Evolutionary conservation across 1,140 invertebrate species (phyloP), one percentile per base, ranked within the genome.

Genomic region (Scaptomyza pallida): DNA sequence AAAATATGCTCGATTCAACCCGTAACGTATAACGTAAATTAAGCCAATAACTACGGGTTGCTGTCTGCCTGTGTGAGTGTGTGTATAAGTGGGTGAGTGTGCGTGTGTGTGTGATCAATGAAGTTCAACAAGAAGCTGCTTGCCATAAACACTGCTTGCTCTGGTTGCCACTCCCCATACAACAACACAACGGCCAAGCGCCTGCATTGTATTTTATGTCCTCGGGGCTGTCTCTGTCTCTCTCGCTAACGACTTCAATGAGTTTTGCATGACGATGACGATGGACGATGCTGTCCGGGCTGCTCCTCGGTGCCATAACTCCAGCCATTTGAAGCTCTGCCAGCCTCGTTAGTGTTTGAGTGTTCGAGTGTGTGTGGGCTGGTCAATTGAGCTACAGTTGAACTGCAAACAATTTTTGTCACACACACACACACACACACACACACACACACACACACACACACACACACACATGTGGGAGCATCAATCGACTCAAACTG

Each of bases 381-480:
- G 81, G 73, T 78, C 81, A 88, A 86, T 88, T 86, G 73, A 74
- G 81, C 82, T 70, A 67, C 81, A 88, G 77, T 75, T 86, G 82
- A 86, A 77, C 82, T 88, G 81, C 81, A 88, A 86, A 88, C 82
- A 75, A 52, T 81, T 86, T 86, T 64, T 57, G 62, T 52, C n/a
- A 30, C 23, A 33, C 8, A 26, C 1, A 21, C 6, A 30, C 26
- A 30, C 26, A 9, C n/a, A 30, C 23, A 33, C 8, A 26, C 1
- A 21, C 6, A 30, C 26, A 30, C 26, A 9, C n/a, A n/a, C n/a
- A 63, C 40, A 54, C n/a, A 43, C 26, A 40, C 23, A 35, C 50
- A 30, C 23, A 33, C 8, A 26, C 1, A 21, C 6, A 30, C 26
- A 30, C 26, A 9, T 9, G 26, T 26, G 23, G 2, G n/a, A 10